Evolutionary conservation across 1,140 invertebrate species (phyloP), one percentile per base, ranked within the genome.

Genomic region (Sycobia sp.): DNA sequence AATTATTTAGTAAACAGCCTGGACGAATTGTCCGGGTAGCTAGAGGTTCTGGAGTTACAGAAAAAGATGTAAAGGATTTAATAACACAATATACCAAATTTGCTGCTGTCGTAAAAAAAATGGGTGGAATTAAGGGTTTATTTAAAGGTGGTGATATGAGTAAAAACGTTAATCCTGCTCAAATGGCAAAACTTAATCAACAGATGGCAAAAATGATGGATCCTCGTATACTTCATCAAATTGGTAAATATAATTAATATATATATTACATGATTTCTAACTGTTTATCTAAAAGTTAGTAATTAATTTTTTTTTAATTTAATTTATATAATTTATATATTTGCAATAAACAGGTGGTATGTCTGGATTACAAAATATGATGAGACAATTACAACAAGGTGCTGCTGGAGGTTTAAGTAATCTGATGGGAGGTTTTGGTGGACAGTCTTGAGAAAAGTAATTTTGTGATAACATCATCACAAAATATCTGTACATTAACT

Each of bases 201-300:
- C 96, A 99, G 83, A 99, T 99, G 95, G 96, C 97, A 5, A 97
- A 96, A 79, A 98, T 99, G 95, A 99, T 99, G 91, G 97, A 99
- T 84, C 97, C 98, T 0, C 84, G 95, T 69, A 94, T 99, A 57
- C 84, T 99, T 41, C 96, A 98, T 72, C 92, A 95, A 84, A 94
- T 94, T 90, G 91, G 91, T 90, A 77, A 75, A 1, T 2, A 36
- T 39, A 2, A 4, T n/a, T 41, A 16, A 8, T 10, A 79, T 27
- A 4, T 43, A 22, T 56, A 32, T 32, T 27, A n/a, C 5, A 4
- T 32, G 29, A 32, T 32, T 32, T 32, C n/a, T n/a, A n/a, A n/a
- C n/a, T n/a, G n/a, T n/a, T n/a, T n/a, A n/a, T n/a, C n/a, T n/a
- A 41, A 7, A 9, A 34, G 32, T 34, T 34, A 34, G 11, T 34